phyloP scores from a whole-genome alignment of 2,113 vertebrate genomes.

The Callipepla californica region DNA sequence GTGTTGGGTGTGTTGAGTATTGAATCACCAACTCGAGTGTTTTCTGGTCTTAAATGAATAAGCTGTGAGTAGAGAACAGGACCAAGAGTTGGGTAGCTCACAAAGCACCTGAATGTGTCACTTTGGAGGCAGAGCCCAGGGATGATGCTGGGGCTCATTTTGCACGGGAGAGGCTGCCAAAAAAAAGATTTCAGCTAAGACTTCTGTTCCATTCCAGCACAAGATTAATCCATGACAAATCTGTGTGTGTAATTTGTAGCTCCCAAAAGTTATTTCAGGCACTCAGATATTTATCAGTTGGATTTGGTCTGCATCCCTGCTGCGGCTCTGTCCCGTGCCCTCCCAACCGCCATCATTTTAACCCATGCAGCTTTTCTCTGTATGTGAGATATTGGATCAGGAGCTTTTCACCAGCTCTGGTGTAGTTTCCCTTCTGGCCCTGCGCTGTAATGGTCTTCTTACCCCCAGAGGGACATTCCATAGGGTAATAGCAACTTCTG shows the following conservation, averaged over 20 bases:
- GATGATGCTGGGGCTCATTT: background rate
- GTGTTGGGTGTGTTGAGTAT: background rate
- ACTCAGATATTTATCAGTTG: background rate
- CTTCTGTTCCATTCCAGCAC: background rate
- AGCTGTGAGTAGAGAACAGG: background rate
- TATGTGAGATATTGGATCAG: background rate
- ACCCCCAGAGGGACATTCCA: background rate
- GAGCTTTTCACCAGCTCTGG: background rate
- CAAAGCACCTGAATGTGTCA: background rate
- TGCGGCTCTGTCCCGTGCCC: fast-evolving
- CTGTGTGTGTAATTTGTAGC: background rate
- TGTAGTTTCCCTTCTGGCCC: background rate
- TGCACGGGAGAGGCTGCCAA: background rate
- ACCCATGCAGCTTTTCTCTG: background rate
- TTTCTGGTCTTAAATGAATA: background rate
- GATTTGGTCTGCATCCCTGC: background rate
- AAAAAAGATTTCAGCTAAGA: background rate
- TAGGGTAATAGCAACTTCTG: background rate
- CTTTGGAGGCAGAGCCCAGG: background rate
- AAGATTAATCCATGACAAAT: constrained; percentile 18
- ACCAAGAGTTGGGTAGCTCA: background rate
- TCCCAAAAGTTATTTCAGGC: background rate
- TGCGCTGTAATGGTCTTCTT: background rate
- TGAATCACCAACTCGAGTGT: background rate
- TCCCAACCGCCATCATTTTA: fast-evolving